A percentile compares a stretch with the other conserved stretches of the same genome.
These are phyloP conservation scores for Calameuta pallipes DNA, from an alignment of 2,888 invertebrate species.

Conservation along the genomic window DNA sequence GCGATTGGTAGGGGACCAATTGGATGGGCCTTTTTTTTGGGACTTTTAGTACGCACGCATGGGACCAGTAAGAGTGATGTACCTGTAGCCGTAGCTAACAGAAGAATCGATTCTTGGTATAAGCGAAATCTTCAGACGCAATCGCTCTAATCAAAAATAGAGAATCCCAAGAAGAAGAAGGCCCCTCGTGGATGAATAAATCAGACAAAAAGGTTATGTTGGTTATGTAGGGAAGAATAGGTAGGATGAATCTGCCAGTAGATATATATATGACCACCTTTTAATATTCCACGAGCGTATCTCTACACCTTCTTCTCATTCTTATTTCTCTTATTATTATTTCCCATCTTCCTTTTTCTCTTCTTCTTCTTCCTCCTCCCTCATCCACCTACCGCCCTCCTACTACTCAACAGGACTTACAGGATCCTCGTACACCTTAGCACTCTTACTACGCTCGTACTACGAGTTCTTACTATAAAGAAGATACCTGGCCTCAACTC, in stretches of 20 bases:
- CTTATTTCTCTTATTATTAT: background rate
- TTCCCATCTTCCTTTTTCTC: background rate
- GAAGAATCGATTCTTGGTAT: conserved; percentile 9
- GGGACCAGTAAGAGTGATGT: background rate
- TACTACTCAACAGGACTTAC: background rate
- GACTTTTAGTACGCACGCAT: background rate
- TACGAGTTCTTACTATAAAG: conserved; percentile 4
- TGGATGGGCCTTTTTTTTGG: background rate
- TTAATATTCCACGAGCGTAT: background rate
- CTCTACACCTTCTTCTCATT: conserved; percentile 3
- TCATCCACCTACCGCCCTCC: background rate
- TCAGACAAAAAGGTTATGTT: background rate
- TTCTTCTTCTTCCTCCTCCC: background rate
- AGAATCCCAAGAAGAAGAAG: conserved; percentile 11
- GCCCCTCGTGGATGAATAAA: background rate
- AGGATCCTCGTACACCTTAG: background rate
- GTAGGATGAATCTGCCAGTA: background rate
- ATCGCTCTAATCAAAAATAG: conserved; percentile 40
- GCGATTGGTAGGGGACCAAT: background rate
- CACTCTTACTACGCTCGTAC: conserved; percentile 6
- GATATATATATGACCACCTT: background rate
- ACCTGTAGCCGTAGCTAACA: background rate
- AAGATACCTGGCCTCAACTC: background rate
- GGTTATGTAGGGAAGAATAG: background rate
- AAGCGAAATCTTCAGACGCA: conserved; percentile 35